Evolutionary conservation across 2,888 invertebrate genomes (phyloP).

Genomic region (Hydriomena furcata): DNA sequence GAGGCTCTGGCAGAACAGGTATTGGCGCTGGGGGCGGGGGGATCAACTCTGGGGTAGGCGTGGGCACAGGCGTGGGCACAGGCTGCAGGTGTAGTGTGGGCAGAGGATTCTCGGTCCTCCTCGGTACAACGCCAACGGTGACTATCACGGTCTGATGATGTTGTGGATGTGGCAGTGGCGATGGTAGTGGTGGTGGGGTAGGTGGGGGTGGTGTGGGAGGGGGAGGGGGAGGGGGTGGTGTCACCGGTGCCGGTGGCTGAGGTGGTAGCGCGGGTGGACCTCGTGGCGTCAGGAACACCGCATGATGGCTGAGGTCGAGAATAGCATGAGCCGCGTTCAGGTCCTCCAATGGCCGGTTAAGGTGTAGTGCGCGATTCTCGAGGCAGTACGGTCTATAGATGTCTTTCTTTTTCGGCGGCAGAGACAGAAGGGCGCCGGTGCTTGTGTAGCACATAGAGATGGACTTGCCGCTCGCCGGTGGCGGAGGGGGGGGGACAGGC

Average conservation of each 20-base stretch:
- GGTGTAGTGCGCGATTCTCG: constrained; percentile 85
- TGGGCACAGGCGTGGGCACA: constrained; percentile 18
- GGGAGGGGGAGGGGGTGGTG: constrained; percentile 43
- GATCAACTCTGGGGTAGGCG: neutral
- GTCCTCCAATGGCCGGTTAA: constrained; percentile 89
- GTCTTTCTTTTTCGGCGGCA: constrained; percentile 96
- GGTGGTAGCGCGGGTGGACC: constrained; percentile 42
- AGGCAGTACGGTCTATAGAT: constrained; percentile 95
- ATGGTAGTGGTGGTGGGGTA: constrained; percentile 56
- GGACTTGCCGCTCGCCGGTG: constrained; percentile 86
- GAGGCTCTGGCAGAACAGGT: constrained; percentile 47
- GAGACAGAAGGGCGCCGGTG: constrained; percentile 90
- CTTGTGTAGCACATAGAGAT: constrained; percentile 93
- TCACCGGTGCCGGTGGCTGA: constrained; percentile 65
- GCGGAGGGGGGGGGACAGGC: constrained; percentile 77
- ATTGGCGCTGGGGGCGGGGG: neutral
- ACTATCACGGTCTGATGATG: constrained; percentile 32
- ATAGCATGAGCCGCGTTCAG: constrained; percentile 95
- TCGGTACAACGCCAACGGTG: constrained; percentile 28
- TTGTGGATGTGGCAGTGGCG: constrained; percentile 57
- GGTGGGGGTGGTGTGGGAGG: constrained; percentile 68
- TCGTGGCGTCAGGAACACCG: constrained; percentile 86
- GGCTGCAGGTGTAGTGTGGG: constrained; percentile 3
- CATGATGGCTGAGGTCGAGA: constrained; percentile 93
- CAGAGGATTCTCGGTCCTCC: neutral